A percentile compares a stretch with the other conserved stretches of the same genome.
Evolutionary conservation across 2,797 vertebrate species (phyloP).

Genomic region (Gorsachius magnificus): DNA sequence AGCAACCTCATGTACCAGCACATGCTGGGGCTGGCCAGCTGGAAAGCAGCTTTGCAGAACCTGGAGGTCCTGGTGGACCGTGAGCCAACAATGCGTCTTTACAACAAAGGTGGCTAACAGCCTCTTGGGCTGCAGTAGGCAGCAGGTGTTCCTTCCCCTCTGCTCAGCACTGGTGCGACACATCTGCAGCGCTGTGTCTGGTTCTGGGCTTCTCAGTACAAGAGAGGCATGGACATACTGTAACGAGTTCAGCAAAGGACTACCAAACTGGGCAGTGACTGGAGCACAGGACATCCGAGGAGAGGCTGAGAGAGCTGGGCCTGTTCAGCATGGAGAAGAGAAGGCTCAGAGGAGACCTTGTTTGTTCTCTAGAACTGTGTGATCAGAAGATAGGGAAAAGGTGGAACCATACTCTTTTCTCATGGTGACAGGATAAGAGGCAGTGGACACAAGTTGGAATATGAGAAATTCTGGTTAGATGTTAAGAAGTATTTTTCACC

Average conservation of each 20-base stretch:
- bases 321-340: background rate
- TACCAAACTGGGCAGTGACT: background rate
- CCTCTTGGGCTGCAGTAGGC: background rate
- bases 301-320: background rate
- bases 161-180: background rate
- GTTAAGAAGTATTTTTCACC: background rate
- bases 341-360: background rate
- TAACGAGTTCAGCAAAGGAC: background rate
- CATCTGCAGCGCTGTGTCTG: background rate
- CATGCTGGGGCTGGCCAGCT: background rate
- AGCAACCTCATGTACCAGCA: background rate
- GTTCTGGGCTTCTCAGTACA: accelerated
- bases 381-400: background rate
- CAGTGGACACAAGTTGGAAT: background rate
- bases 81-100: background rate
- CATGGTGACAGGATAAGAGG: background rate
- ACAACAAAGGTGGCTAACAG: no score
- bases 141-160: background rate
- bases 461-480: background rate
- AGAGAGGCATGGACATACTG: background rate
- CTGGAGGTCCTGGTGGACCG: background rate
- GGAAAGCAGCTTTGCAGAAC: background rate
- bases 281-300: background rate
- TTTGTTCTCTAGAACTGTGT: background rate
- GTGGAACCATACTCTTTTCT: background rate